A percentile compares a stretch with the other conserved stretches of the same genome.
Conservation (phyloP, 1,140 invertebrate species). For the Lasioglossum albipes region DNA sequence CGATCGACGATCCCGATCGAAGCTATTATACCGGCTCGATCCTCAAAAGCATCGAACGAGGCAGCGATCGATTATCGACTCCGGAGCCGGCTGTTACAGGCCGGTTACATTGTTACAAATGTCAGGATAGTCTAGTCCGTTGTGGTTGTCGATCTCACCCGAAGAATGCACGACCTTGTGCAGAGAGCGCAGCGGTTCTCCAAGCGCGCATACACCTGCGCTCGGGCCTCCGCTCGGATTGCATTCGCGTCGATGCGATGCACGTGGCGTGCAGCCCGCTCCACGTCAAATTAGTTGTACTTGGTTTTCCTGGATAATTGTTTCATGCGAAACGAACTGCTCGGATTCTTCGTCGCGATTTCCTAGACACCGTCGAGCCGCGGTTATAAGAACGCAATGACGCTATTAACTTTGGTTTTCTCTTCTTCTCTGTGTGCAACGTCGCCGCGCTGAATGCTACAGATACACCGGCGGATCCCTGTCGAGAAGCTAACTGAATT, state of each 20-base stretch:
- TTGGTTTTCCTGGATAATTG: slow-evolving; percentile 10
- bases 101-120: slow-evolving; percentile 16
- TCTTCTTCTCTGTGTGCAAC: too few relatives aligned
- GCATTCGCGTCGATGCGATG: background rate
- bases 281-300: slow-evolving; percentile 1
- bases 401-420: too few relatives aligned
- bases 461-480: background rate
- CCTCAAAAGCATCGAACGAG: background rate
- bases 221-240: too few relatives aligned
- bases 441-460: background rate
- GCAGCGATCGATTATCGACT: background rate
- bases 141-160: background rate
- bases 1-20: background rate
- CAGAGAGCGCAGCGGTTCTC: slow-evolving; percentile 3
- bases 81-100: background rate
- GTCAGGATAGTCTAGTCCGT: background rate
- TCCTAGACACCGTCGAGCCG: background rate
- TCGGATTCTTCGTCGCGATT: background rate
- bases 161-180: slow-evolving; percentile 5
- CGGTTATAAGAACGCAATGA: too few relatives aligned
- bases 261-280: background rate
- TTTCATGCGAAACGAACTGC: background rate
- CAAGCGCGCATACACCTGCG: background rate
- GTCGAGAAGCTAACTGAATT: background rate
- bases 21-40: background rate